phyloP scores from a whole-genome alignment of 2,113 vertebrate genomes.

The Desmodus rotundus region DNA sequence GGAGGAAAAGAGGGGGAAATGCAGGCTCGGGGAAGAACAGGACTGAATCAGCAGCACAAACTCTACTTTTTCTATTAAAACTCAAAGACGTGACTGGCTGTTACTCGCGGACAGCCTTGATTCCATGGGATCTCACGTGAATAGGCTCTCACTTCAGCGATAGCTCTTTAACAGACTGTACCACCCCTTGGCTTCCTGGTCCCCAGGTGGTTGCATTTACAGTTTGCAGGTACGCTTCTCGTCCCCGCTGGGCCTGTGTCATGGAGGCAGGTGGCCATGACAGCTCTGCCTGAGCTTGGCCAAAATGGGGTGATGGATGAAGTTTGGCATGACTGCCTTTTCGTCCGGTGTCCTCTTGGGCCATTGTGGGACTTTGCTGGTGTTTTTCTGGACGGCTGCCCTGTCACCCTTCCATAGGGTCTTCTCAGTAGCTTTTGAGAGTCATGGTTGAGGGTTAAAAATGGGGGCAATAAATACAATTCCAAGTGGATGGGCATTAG shows the following conservation, averaged over 20 bases:
- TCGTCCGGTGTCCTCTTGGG: background rate
- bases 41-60: background rate
- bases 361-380: background rate
- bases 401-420: background rate
- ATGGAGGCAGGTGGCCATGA: rapidly evolving
- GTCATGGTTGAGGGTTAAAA: background rate
- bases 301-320: background rate
- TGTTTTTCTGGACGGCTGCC: background rate
- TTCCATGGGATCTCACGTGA: background rate
- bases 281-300: background rate
- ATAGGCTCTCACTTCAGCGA: background rate
- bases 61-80: background rate
- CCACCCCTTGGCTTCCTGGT: background rate
- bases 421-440: background rate
- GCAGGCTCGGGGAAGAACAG: background rate
- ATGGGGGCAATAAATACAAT: background rate
- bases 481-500: background rate
- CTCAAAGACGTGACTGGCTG: background rate
- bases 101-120: background rate
- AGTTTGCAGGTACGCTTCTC: background rate
- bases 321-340: background rate
- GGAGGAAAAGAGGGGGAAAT: too few species aligned
- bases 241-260: rapidly evolving
- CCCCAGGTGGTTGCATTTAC: background rate
- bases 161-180: background rate